Percentiles rank a stretch among this genome's conserved stretches.
Evolutionary conservation across 2,797 vertebrate genomes (phyloP).

Genomic region (Smutsia temminckii): DNA sequence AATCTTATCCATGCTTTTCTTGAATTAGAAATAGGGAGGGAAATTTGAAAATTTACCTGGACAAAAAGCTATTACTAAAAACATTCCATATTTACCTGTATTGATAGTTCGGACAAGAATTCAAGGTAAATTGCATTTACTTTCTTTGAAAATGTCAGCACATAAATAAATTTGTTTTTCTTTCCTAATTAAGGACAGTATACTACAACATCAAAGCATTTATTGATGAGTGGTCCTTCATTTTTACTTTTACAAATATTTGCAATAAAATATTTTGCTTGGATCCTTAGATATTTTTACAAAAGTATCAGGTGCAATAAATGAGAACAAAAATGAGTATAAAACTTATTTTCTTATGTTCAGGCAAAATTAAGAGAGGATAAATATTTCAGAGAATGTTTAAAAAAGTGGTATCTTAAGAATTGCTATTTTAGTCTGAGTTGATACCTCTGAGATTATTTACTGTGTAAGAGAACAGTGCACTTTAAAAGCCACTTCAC

Average conservation of each 20-base stretch:
- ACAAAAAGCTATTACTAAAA: slow-evolving; percentile 35
- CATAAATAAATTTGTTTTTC: slow-evolving; percentile 70
- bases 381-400: slow-evolving; percentile 30
- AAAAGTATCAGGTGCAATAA: slow-evolving; percentile 75
- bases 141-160: slow-evolving; percentile 76
- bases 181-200: slow-evolving; percentile 53
- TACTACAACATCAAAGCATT: slow-evolving; percentile 35
- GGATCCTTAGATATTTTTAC: slow-evolving; percentile 65
- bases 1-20: neutral
- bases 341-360: slow-evolving; percentile 67
- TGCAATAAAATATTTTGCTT: slow-evolving; percentile 75
- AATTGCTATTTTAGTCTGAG: slow-evolving; percentile 68
- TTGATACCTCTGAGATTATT: slow-evolving; percentile 58
- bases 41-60: slow-evolving; percentile 47
- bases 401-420: slow-evolving; percentile 67
- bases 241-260: slow-evolving; percentile 69
- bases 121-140: slow-evolving; percentile 71
- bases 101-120: slow-evolving; percentile 74
- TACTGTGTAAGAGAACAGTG: slow-evolving; percentile 62
- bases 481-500: slow-evolving; percentile 61
- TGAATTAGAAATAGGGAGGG: neutral
- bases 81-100: slow-evolving; percentile 59
- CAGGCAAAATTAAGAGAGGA: slow-evolving; percentile 40
- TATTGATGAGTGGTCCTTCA: neutral
- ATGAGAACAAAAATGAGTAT: slow-evolving; percentile 65